These are phyloP conservation scores for Charanyca ferruginea DNA, from an alignment of 2,888 invertebrate species.

Conservation along the genomic window DNA sequence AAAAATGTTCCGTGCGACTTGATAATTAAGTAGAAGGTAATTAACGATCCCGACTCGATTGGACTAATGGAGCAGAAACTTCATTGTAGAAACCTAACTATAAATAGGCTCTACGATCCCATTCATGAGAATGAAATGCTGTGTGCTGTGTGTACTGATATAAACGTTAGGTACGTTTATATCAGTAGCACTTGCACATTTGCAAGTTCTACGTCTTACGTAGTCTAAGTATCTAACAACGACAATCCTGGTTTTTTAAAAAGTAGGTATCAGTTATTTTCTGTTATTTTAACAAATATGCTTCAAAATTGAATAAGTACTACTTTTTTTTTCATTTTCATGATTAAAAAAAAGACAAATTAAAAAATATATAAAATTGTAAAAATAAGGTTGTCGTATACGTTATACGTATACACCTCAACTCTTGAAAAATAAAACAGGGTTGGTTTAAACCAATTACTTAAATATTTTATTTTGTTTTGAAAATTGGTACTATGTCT, in stretches of 20 bases:
- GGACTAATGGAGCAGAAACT: constrained; percentile 54
- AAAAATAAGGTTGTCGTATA: no score
- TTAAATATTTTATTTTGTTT: no score
- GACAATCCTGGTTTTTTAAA: not conserved
- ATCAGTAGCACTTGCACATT: not conserved
- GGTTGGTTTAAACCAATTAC: no score
- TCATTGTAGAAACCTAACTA: constrained; percentile 32
- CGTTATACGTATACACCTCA: no score
- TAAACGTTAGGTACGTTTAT: not conserved
- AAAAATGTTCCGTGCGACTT: constrained; percentile 39
- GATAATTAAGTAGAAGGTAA: constrained; percentile 54
- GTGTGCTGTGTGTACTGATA: not conserved
- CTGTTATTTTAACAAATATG: no score
- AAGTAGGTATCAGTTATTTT: not conserved
- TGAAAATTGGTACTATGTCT: no score
- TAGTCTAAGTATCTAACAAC: no score
- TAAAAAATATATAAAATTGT: no score
- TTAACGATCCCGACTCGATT: constrained; percentile 49
- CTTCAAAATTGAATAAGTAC: no score
- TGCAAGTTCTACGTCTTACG: constrained; percentile 7
- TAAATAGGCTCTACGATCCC: constrained; percentile 22
- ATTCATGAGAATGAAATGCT: constrained; percentile 31
- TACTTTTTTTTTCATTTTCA: no score
- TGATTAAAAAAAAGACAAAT: no score
- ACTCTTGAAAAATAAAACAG: no score